Evolutionary conservation across 2,113 vertebrate species (phyloP), one percentile per base, ranked within the genome.

Genomic region (Mirounga angustirostris): DNA sequence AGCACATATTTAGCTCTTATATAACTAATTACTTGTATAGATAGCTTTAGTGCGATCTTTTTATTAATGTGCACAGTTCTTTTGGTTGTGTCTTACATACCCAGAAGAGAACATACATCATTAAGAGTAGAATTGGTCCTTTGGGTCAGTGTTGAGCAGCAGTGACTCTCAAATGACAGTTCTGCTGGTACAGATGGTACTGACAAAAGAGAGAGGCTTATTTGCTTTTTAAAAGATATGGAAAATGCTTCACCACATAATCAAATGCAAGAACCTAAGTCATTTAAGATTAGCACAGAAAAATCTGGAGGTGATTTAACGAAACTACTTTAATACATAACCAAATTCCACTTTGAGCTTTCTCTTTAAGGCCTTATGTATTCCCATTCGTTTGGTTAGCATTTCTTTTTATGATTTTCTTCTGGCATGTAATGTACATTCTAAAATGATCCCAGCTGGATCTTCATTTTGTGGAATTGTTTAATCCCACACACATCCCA

Each of bases 211-310:
- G 65, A 65, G 6, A 59, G 43, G 7, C 43, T 90, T 82, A 58
- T 40, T 74, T 97, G 43, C 36, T 58, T 92, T 76, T 83, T 76
- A 46, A 93, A 82, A 86, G 81, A 59, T 22, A 86, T 33, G 58
- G 71, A 59, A 82, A 89, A 43, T 94, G 12, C 52, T 93, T 95
- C 50, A 50, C 73, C 52, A 54, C 12, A 46, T 83, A 63, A 79
- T 90, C 56, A 93, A 92, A 69, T 63, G 30, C 73, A 69, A 89
- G n/a, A 87, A 40, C 24, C 15, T 78, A 69, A 82, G 18, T 92
- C 50, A 79, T 54, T 88, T 89, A 93, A 88, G 46, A 82, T 91
- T 50, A 83, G 9, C 13, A 2, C 11, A 63, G 19, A 82, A 50
- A 92, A 84, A 81, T 83, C 43, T 87, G 50, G 19, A 22, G 52